Evolutionary conservation across 2,113 vertebrate genomes (phyloP), one percentile per base, ranked within the genome.

Genomic region (Hippocampus zosterae): DNA sequence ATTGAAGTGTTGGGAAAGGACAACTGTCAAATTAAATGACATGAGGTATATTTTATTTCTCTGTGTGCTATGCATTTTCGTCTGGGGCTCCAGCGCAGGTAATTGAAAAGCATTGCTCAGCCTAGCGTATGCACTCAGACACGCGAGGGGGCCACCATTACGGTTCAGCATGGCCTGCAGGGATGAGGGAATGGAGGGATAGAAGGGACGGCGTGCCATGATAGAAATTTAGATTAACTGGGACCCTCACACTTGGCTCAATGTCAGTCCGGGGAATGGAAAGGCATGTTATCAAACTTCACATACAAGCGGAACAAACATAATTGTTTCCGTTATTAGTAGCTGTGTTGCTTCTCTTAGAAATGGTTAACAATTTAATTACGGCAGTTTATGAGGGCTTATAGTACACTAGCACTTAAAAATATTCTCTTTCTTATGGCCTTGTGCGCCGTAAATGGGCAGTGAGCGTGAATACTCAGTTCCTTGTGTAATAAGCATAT

Each of bases 91-190:
- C 60, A 37, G 75, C 69, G 69, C 78, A 81, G 87, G 88, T 91
- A 92, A 92, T 92, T 91, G 91, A 91, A 92, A 92, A 91, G 88
- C 90, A 88, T 89, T 89, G 89, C 90, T 90, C 88, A 84, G 87
- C 86, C 88, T 89, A 90, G 88, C 84, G 81, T 87, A 87, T 78
- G 89, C 87, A 86, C 85, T 92, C 88, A 88, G 83, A 89, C 88
- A 87, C 88, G 79, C 81, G 80, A 88, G 85, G 87, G 86, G 81
- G 84, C 89, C 84, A 78, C 87, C 85, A 90, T 92, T 88, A 87
- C 77, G 80, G 79, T 80, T 83, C 81, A 84, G 71, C 81, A 25
- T 92, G 87, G 87, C 87, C 88, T 88, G 87, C 78, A 82, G 85
- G 71, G 81, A 84, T 83, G 81, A 80, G 65, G 13, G 73, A 48